Base-by-base conservation (phyloP, 2,113 vertebrate genomes). In the Condylura cristata region DNA sequence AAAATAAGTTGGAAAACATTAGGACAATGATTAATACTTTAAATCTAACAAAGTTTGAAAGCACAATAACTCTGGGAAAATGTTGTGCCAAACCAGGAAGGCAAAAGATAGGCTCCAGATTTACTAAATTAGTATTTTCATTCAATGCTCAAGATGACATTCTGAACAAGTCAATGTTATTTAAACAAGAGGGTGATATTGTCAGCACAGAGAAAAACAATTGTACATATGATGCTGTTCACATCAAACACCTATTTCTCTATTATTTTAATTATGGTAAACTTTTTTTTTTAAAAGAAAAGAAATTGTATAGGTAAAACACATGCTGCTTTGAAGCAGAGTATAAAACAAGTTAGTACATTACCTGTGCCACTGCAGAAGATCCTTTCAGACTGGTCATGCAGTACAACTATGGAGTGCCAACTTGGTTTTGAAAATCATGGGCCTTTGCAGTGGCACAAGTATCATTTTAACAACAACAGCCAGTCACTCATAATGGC, bases 1-100 rank as follows among this genome's bases (percentile, higher is more conserved):
- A 78, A 95, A 95, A 66, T 89, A 84, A n/a, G 16, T 32, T 48
- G 44, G 46, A 68, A 70, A 76, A 72, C n/a, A 86, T 70, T 89
- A 79, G 65, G 26, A 32, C 70, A 86, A 84, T 37, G 0, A 86
- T 41, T 61, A 75, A 22, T 70, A 78, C 60, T 94, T 94, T 74
- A 93, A 81, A 63, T 79, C 26, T 41, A 85, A 37, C 30, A 34
- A 78, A 26, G 3, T 66, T 86, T 74, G 11, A 89, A 79, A 91
- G 24, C 44, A 91, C 4, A 85, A 5, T 34, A 92, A 63, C 24
- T 71, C 32, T 53, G 20, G 68, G 85, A 88, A 76, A 22, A 82
- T 80, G 41, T 32, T 78, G 20, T 60, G 71, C 2, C 51, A 86
- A 88, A 76, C 34, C 5, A 32, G 17, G 20, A 32, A 24, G 18